Evolutionary conservation across 2,888 invertebrate genomes (phyloP).

Genomic region (Isoperla grammatica): DNA sequence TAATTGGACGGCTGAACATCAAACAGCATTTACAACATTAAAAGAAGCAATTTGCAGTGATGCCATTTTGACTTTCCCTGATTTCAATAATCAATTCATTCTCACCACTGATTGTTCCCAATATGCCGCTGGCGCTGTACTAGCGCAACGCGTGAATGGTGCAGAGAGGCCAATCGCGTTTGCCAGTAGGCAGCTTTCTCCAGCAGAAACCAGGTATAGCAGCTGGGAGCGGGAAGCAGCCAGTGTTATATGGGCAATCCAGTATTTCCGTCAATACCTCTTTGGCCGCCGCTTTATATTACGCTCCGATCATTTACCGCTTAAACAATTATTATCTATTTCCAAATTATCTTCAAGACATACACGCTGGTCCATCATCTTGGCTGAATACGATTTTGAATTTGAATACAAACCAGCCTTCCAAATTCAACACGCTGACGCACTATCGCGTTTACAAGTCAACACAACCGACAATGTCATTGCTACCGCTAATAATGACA

Average conservation of each 20-base stretch:
- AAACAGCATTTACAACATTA: slow-evolving; percentile 29
- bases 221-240: slow-evolving; percentile 26
- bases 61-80: slow-evolving; percentile 32
- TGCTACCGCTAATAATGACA: too few relatives aligned
- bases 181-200: slow-evolving; percentile 27
- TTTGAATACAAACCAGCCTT: too few relatives aligned
- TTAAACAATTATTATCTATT: slow-evolving; percentile 23
- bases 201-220: slow-evolving; percentile 29
- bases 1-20: slow-evolving; percentile 26
- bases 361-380: too few relatives aligned
- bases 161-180: slow-evolving; percentile 29
- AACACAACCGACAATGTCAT: too few relatives aligned
- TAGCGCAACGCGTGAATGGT: slow-evolving; percentile 31
- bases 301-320: slow-evolving; percentile 27
- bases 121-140: slow-evolving; percentile 33
- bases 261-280: slow-evolving; percentile 25
- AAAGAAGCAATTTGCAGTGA: slow-evolving; percentile 25
- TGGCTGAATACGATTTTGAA: too few relatives aligned
- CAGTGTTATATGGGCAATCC: too few relatives aligned
- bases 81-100: slow-evolving; percentile 29
- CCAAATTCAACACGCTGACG: too few relatives aligned
- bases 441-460: too few relatives aligned
- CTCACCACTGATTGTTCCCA: slow-evolving; percentile 34
- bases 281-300: slow-evolving; percentile 28
- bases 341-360: background rate